Evolutionary conservation across 1,140 invertebrate species (phyloP).

Genomic region (Ptiloglossa arizonensis): DNA sequence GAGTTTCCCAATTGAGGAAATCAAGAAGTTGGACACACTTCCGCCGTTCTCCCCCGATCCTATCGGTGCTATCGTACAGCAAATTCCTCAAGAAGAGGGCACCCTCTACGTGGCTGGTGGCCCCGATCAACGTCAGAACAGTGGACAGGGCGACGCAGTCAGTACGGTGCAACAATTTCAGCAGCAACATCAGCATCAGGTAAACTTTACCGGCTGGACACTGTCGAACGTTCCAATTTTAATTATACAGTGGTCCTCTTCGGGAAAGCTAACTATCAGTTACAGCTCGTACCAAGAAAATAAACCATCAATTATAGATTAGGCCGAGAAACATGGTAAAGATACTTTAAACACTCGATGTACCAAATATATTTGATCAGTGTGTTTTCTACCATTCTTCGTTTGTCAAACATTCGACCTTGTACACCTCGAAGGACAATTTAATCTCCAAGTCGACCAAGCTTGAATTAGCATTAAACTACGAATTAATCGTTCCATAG

Average conservation of each 20-base stretch:
- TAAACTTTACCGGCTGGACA: conserved; percentile 1
- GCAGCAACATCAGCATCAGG: conserved; percentile 30
- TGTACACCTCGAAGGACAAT: too few species aligned
- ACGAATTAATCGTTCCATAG: conserved; percentile 7
- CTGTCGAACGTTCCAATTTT: background rate
- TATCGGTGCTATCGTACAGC: conserved; percentile 34
- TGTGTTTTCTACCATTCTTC: too few species aligned
- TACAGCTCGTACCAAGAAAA: too few species aligned
- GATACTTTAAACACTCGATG: too few species aligned
- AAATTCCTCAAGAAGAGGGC: conserved; percentile 26
- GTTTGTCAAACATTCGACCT: too few species aligned
- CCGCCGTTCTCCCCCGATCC: conserved; percentile 28
- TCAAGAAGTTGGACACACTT: conserved; percentile 51
- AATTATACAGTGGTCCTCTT: too few species aligned
- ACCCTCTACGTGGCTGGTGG: background rate
- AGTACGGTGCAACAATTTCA: background rate
- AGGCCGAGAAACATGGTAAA: too few species aligned
- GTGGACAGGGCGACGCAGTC: conserved; percentile 29
- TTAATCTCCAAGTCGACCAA: background rate
- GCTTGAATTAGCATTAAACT: background rate
- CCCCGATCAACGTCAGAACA: background rate
- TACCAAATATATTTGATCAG: too few species aligned
- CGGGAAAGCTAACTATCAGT: too few species aligned
- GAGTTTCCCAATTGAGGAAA: conserved; percentile 68
- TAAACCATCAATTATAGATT: too few species aligned